Base-by-base conservation (phyloP, 2,113 vertebrate species). In the Thomomys bottae region DNA sequence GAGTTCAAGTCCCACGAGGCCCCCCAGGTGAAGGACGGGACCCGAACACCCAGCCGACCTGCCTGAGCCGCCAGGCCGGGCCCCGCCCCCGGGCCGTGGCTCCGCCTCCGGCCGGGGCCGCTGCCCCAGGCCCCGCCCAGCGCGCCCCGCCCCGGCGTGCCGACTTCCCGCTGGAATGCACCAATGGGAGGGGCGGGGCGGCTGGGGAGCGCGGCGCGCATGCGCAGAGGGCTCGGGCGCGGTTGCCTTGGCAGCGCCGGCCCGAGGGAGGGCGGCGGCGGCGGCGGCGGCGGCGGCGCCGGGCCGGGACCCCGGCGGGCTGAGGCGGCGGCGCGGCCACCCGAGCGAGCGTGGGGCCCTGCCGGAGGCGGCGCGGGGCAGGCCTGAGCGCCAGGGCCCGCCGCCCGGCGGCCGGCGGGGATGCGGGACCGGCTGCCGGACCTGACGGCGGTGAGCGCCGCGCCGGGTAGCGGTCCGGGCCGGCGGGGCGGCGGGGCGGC, bases 351-450 rank as follows among this genome's bases (percentile, higher is more conserved):
- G 23, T 8, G 66, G 10, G 15, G 72, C 70, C 36, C 0, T 61
- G 90, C 59, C 11, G 14, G 32, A 86, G 34, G 90, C 34, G 61
- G 84, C 57, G 28, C 54, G 12, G 61, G 77, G 26, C 49, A 91
- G 78, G 73, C 42, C 85, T 36, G 95, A 87, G 84, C 67, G 6
- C 82, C 77, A 6, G 83, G 36, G 92, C 28, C 70, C 64, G 54
- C 72, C 45, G n/a, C 66, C 64, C 70, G 87, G 75, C 73, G 54
- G 83, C 83, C 54, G 24, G 85, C 40, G 92, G 94, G 92, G 89
- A 99, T 99, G 99, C 98, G 98, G 98, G 98, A 99, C 97, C 98
- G 99, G 80, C 97, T 99, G 96, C 97, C 98, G 3, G 99, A 99
- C 80, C 94, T 99, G 95, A 95, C 96, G 28, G 97, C 97, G 96